phyloP scores from a whole-genome alignment of 2,113 vertebrate species.

The Telmatochromis brachygnathus region DNA sequence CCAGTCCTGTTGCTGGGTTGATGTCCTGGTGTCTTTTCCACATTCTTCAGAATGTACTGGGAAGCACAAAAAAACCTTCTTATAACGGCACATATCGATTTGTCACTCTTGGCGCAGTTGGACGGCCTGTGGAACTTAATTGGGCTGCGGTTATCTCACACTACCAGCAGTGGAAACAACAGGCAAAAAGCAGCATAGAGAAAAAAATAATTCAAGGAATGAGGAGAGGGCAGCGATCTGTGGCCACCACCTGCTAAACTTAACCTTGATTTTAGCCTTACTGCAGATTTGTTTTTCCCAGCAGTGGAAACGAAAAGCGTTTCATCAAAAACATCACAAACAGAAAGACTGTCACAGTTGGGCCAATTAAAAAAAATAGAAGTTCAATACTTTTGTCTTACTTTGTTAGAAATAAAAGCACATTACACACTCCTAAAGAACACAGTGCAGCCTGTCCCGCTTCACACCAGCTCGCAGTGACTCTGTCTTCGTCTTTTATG shows the following conservation, averaged over 20 bases:
- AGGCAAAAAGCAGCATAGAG: neutral
- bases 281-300: neutral
- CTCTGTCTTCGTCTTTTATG: neutral
- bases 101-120: neutral
- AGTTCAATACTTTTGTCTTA: neutral
- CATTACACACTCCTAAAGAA: neutral
- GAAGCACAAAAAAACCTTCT: neutral
- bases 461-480: neutral
- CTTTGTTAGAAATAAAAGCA: fast-evolving
- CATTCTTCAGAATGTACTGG: neutral
- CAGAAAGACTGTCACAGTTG: neutral
- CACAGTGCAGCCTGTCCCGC: fast-evolving
- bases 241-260: neutral
- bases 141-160: neutral
- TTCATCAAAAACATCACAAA: neutral
- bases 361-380: neutral
- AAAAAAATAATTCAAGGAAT: neutral
- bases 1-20: neutral
- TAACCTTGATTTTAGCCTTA: neutral
- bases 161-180: neutral
- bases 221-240: neutral
- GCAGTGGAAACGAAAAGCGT: neutral
- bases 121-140: neutral
- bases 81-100: neutral
- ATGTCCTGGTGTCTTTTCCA: neutral